These are phyloP conservation scores for Galerucella calmariensis DNA, from an alignment of 2,888 invertebrate genomes.

Conservation along the genomic window DNA sequence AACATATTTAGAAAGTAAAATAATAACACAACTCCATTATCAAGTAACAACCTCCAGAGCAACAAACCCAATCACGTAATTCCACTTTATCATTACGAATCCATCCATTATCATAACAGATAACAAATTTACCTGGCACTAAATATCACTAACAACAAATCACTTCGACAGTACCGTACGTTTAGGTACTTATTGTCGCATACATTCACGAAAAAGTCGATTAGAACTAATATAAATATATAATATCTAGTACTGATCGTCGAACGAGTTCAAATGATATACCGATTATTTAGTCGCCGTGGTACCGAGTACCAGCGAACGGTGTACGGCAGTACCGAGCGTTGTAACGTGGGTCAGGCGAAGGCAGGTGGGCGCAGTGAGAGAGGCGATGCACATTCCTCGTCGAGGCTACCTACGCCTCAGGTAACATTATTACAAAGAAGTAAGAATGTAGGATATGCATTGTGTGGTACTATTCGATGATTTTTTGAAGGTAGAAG, in stretches of 20 bases:
- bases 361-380: constrained; percentile 32
- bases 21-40: constrained; percentile 15
- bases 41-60: constrained; percentile 7
- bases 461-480: too few species aligned
- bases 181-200: constrained; percentile 11
- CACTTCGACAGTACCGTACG: constrained; percentile 26
- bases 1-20: constrained; percentile 30
- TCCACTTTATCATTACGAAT: constrained; percentile 19
- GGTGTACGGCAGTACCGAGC: constrained; percentile 13
- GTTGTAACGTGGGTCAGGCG: constrained; percentile 23
- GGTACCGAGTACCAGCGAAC: constrained; percentile 26
- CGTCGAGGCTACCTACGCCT: constrained; percentile 10
- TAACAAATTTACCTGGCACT: constrained; percentile 31
- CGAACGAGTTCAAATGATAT: constrained; percentile 3
- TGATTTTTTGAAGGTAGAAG: too few species aligned
- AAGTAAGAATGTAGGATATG: constrained; percentile 16
- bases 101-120: constrained; percentile 9
- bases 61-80: constrained; percentile 17
- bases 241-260: neutral
- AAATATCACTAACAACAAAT: constrained; percentile 15
- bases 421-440: constrained; percentile 22
- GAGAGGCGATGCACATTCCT: constrained; percentile 22
- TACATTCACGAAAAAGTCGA: constrained; percentile 11
- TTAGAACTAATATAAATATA: neutral
- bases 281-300: neutral